These are phyloP conservation scores for Chelon auratus DNA, from an alignment of 2,797 vertebrate genomes.

Conservation along the genomic window DNA sequence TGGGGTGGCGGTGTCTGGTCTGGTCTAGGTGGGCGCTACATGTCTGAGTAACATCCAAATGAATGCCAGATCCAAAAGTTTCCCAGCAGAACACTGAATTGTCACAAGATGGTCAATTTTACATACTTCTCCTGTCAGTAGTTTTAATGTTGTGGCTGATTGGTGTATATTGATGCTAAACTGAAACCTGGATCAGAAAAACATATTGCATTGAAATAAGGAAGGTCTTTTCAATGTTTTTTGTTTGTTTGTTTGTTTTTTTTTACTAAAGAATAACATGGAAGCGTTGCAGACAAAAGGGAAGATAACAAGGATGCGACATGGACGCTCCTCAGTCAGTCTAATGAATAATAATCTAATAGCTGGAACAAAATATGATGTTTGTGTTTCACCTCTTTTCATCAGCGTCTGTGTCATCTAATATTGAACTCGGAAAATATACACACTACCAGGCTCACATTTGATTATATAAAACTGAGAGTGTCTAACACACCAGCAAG, in stretches of 20 bases:
- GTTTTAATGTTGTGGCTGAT: no score
- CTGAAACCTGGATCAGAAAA: no score
- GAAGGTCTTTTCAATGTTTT: neutral
- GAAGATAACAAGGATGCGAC: neutral
- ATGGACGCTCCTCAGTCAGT: conserved; percentile 15
- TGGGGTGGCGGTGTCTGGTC: no score
- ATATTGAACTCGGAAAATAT: conserved; percentile 42
- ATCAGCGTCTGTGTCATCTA: conserved; percentile 39
- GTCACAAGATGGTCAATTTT: no score
- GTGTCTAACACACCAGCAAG: conserved; percentile 37
- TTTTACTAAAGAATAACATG: conserved; percentile 9
- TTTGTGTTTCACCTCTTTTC: conserved; percentile 52
- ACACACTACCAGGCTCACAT: conserved; percentile 42
- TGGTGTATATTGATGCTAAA: no score
- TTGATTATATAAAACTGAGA: conserved; percentile 58
- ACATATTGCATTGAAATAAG: neutral
- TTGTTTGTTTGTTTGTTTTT: neutral
- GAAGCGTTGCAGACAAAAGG: neutral
- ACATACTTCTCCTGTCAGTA: no score
- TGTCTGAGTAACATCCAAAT: no score
- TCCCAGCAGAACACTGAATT: no score
- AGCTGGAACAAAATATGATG: conserved; percentile 33
- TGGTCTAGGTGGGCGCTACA: no score
- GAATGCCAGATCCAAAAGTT: no score
- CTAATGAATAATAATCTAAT: conserved; percentile 37